A percentile compares a stretch with the other conserved stretches of the same genome.
These are phyloP conservation scores for Drosophila truncata DNA, from an alignment of 1,140 invertebrate species.

Conservation along the genomic window DNA sequence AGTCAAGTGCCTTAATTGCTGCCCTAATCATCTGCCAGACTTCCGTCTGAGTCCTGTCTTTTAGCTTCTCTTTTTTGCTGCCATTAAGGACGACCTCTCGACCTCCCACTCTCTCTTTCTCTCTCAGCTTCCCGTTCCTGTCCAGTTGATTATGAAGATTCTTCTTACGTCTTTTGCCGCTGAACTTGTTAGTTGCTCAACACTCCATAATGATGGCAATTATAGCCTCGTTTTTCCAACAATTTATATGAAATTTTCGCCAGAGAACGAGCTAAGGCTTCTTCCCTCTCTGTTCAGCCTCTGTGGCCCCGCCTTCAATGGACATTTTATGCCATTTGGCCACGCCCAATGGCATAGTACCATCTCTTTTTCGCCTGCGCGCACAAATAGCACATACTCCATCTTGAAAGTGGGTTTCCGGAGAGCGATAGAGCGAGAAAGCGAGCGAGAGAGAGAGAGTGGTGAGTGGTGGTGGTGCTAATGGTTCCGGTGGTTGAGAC, in stretches of 20 bases:
- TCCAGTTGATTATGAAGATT: slow-evolving; percentile 73
- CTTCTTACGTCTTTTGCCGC: slow-evolving; percentile 43
- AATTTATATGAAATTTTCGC: slow-evolving; percentile 81
- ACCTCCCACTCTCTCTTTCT: background rate
- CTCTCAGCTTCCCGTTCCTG: background rate
- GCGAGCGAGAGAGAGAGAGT: slow-evolving; percentile 11
- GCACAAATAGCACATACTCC: slow-evolving; percentile 50
- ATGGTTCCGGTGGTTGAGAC: slow-evolving; percentile 25
- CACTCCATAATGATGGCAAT: slow-evolving; percentile 85
- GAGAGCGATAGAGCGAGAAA: slow-evolving; percentile 14
- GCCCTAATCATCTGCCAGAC: slow-evolving; percentile 72
- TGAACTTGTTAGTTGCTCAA: slow-evolving; percentile 75
- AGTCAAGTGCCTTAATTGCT: slow-evolving; percentile 72
- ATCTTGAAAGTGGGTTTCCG: slow-evolving; percentile 60
- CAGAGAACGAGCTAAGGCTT: background rate
- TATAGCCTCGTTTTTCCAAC: slow-evolving; percentile 85
- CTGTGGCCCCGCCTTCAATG: slow-evolving; percentile 45
- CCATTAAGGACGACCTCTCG: slow-evolving; percentile 34
- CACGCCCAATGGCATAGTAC: slow-evolving; percentile 55
- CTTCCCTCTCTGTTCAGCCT: background rate
- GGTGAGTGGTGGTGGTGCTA: slow-evolving; percentile 7
- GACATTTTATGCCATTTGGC: slow-evolving; percentile 39
- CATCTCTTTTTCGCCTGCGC: slow-evolving; percentile 14
- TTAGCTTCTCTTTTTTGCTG: background rate
- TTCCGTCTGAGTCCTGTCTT: slow-evolving; percentile 21